Base-by-base conservation (phyloP, 2,797 vertebrate genomes). In the Enteromius trimaculatus region DNA sequence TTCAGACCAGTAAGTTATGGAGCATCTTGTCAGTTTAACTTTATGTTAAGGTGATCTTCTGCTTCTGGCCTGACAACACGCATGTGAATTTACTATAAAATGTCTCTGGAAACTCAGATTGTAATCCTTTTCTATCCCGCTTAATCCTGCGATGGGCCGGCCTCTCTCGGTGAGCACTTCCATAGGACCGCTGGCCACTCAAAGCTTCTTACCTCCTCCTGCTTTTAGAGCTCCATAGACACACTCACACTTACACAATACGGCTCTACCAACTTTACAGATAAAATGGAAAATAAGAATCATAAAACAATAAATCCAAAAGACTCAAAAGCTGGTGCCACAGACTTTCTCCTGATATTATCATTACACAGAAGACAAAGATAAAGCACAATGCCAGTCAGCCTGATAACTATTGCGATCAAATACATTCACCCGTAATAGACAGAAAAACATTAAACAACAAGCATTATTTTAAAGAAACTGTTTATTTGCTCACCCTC, bases 171-270 rank as follows among this genome's bases (percentile, higher is more conserved):
- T 88, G 91, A 90, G 87, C 90, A 82, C 62, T 88, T 91, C 85
- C 86, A 88, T 91, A 86, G 84, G 87, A 70, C 89, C 87, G 86
- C 87, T 81, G 77, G 79, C 58, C 75, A 84, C 80, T 83, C 86
- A 88, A 88, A 91, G 86, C 87, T 87, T 85, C 88, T 89, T 88
- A 89, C 78, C 78, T 81, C 81, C 84, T 69, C 80, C 79, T 87
- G 81, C 77, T 84, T 82, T 83, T 68, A 77, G 74, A 47, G 47
- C 72, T 76, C 29, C 10, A 80, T 4, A 60, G 21, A 68, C 69
- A 78, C 74, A 79, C 75, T 79, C 19, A 77, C 47, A 79, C 68
- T 11, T 39, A 75, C 64, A 85, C 74, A 79, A 53, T 62, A 58
- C 16, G 13, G 34, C 37, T 34, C 60, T 26, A 23, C 29, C 80